Conservation (phyloP, 2,888 invertebrate species). For the Hirtodrosophila histrioides region DNA sequence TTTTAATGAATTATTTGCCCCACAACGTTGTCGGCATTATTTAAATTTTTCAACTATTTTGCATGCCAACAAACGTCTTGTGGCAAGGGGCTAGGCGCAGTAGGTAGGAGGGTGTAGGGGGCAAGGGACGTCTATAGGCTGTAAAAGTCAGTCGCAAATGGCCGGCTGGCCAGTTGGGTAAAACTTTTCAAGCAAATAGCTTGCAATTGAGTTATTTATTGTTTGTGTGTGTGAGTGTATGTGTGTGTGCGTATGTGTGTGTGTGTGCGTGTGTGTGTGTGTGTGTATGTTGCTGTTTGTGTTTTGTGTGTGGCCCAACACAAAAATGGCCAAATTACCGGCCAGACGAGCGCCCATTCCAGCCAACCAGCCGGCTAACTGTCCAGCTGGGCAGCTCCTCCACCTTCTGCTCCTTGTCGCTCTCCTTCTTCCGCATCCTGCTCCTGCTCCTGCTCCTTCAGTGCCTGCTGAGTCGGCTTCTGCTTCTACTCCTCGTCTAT, state of each 20-base stretch:
- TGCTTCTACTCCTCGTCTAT: constrained; percentile 23
- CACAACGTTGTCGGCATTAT: constrained; percentile 60
- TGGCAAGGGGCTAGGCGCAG: neutral
- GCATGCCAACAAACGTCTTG: constrained; percentile 50
- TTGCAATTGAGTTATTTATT: constrained; percentile 78
- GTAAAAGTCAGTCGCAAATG: constrained; percentile 51
- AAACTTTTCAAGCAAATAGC: constrained; percentile 75
- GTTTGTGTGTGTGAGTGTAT: constrained; percentile 33
- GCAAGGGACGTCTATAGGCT: constrained; percentile 20
- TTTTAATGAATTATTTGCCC: constrained; percentile 75
- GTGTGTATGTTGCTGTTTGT: constrained; percentile 14
- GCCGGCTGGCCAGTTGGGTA: constrained; percentile 40
- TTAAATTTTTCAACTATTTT: constrained; percentile 77
- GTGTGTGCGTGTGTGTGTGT: constrained; percentile 11
- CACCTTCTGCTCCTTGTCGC: neutral
- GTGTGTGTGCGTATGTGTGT: constrained; percentile 20
- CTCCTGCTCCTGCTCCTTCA: neutral
- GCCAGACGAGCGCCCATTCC: constrained; percentile 32
- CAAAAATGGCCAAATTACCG: constrained; percentile 71
- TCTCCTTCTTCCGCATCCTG: neutral
- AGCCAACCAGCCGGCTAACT: constrained; percentile 29
- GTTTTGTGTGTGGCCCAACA: constrained; percentile 40
- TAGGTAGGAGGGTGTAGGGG: neutral
- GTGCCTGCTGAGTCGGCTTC: constrained; percentile 1
- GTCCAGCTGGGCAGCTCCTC: constrained; percentile 2